Base-by-base conservation (phyloP, 2,888 invertebrate species). In the Leptopilina myrica region DNA sequence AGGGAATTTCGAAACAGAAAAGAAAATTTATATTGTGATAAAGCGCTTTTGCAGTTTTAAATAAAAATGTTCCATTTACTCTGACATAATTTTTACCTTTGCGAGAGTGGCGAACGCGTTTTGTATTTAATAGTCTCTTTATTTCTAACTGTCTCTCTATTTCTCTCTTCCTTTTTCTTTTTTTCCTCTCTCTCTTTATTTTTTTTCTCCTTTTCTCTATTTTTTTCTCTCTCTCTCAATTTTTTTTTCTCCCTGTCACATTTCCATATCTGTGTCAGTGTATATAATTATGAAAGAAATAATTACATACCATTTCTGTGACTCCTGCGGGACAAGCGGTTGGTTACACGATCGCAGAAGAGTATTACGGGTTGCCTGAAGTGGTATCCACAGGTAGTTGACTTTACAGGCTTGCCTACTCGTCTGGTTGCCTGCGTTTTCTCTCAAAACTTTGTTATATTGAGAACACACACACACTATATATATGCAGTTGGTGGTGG, bases 371-470 rank as follows among this genome's bases (percentile, higher is more conserved):
- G 79, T 84, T 81, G 81, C 80, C 84, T 86, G 82, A 86, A 88
- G 86, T 86, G 85, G 86, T 83, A 89, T 89, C 89, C 88, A 89
- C 89, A 89, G 89, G 89, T 89, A 89, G 89, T 89, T 89, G 89
- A 89, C 87, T 89, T 87, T 83, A 84, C 85, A 85, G 85, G 85
- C 84, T 85, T 87, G 85, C 85, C 62, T 82, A 86, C 87, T 86
- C 86, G 85, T 79, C 82, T 64, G 75, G 53, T 77, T 76, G 83
- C 75, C 83, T 84, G 85, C 83, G 33, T 56, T 73, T 56, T 73
- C 56, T 56, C 53, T 4, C 49, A 9, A 56, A 33, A 33, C 56
- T 40, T 49, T 49, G 49, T 49, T 11, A 49, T 11, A 49, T 49
- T 49, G 4, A 43, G 7, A 5, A 49, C 49, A 49, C 9, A 49